phyloP scores from a whole-genome alignment of 2,797 vertebrate genomes.

The Botia kubotai region DNA sequence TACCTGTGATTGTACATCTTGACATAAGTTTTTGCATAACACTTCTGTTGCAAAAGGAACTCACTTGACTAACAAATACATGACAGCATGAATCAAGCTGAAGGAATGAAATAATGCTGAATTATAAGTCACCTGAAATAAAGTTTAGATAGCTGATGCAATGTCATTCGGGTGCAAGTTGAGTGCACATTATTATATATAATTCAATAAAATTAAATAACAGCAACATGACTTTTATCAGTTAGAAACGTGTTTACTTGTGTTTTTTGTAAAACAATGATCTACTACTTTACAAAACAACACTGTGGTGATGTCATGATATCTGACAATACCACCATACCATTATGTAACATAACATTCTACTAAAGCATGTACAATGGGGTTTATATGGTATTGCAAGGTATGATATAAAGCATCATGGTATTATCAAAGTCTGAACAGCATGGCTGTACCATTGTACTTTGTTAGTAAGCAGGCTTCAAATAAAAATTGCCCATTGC shows the following conservation, averaged over 20 bases:
- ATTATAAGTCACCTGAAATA: neutral
- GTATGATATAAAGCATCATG: neutral
- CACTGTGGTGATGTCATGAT: too few species aligned
- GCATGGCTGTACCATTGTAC: too few species aligned
- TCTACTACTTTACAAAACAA: neutral
- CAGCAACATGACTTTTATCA: neutral
- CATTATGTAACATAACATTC: neutral
- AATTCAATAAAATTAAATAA: too few species aligned
- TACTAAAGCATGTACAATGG: neutral
- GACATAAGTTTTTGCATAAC: neutral
- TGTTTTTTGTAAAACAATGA: neutral
- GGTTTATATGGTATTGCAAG: neutral
- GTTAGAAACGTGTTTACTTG: neutral
- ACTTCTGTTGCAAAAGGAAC: neutral
- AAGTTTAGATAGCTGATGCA: neutral
- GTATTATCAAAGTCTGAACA: neutral
- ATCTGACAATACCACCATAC: neutral
- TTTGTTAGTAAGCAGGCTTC: neutral
- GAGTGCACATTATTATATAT: too few species aligned
- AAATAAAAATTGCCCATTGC: neutral
- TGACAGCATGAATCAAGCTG: neutral
- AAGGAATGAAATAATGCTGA: neutral
- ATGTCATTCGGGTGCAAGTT: neutral
- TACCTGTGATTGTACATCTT: neutral
- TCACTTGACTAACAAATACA: neutral